Percentiles rank a stretch among this genome's conserved stretches.
Evolutionary conservation across 2,888 invertebrate species (phyloP).

Genomic region (Leistus spinibarbis): DNA sequence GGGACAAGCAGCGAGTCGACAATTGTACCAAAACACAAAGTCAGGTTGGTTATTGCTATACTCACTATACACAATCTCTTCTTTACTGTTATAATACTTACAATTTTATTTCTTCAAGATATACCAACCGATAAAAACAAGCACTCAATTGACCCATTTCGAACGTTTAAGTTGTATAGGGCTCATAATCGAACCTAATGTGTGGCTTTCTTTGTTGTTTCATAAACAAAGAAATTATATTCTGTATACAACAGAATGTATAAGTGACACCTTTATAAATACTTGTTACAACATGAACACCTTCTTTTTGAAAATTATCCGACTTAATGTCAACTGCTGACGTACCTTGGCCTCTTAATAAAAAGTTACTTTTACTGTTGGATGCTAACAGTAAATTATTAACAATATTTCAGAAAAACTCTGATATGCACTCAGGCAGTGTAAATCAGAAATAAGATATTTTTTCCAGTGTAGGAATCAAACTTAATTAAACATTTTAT

Average conservation of each 20-base stretch:
- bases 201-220: too few relatives aligned
- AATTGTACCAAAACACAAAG: constrained; percentile 65
- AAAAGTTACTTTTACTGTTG: not conserved
- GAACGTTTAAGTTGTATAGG: not conserved
- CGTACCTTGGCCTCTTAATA: not conserved
- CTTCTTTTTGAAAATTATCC: not conserved
- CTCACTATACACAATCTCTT: not conserved
- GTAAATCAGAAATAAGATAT: not conserved
- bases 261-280: not conserved
- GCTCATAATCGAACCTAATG: not conserved
- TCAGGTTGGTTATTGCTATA: constrained; percentile 64
- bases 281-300: not conserved
- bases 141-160: not conserved
- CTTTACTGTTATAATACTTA: not conserved
- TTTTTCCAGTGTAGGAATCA: too few relatives aligned
- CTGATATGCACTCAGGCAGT: not conserved
- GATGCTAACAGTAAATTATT: not conserved
- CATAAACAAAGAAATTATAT: not conserved
- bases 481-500: too few relatives aligned
- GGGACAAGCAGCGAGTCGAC: constrained; percentile 75
- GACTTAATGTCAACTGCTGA: not conserved
- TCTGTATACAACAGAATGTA: not conserved
- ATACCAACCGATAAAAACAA: not conserved
- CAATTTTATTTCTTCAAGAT: not conserved
- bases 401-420: not conserved